Evolutionary conservation across 1,140 invertebrate species (phyloP).

Genomic region (Drosophila elegans): DNA sequence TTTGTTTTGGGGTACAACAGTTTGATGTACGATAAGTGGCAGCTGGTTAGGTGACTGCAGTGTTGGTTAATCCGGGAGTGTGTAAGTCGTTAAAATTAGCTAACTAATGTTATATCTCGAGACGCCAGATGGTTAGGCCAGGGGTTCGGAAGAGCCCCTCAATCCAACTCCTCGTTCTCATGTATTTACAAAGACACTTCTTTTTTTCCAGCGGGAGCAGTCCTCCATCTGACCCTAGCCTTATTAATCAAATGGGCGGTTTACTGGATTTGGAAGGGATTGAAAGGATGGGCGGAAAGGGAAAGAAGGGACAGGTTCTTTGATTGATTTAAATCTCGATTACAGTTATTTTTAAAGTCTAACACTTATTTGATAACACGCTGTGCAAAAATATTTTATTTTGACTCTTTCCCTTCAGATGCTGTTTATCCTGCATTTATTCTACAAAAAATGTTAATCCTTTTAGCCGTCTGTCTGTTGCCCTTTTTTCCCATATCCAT

Average conservation of each 20-base stretch:
- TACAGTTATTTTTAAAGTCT: slow-evolving; percentile 67
- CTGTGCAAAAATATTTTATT: slow-evolving; percentile 77
- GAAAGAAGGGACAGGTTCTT: slow-evolving; percentile 4
- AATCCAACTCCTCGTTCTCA: slow-evolving; percentile 20
- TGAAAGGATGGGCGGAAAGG: slow-evolving; percentile 1
- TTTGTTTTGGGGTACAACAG: background rate
- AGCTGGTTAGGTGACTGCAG: slow-evolving; percentile 17
- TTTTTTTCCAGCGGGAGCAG: slow-evolving; percentile 8
- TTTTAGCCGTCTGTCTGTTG: slow-evolving; percentile 21
- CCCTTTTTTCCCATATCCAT: slow-evolving; percentile 3
- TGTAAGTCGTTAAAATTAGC: slow-evolving; percentile 63
- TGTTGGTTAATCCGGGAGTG: slow-evolving; percentile 21
- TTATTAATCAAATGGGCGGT: slow-evolving; percentile 19
- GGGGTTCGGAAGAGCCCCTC: background rate
- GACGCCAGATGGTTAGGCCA: slow-evolving; percentile 15
- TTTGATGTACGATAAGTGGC: background rate
- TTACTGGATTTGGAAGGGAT: background rate
- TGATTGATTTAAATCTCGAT: slow-evolving; percentile 53
- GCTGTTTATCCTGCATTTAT: slow-evolving; percentile 23
- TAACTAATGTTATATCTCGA: slow-evolving; percentile 61
- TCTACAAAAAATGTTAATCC: slow-evolving; percentile 69
- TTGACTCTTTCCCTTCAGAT: slow-evolving; percentile 13
- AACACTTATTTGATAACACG: slow-evolving; percentile 77
- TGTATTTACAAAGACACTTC: slow-evolving; percentile 53
- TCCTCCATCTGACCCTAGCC: slow-evolving; percentile 33